Evolutionary conservation across 1,140 invertebrate species (phyloP), one percentile per base, ranked within the genome.

Genomic region (Drosophila tsacasi): DNA sequence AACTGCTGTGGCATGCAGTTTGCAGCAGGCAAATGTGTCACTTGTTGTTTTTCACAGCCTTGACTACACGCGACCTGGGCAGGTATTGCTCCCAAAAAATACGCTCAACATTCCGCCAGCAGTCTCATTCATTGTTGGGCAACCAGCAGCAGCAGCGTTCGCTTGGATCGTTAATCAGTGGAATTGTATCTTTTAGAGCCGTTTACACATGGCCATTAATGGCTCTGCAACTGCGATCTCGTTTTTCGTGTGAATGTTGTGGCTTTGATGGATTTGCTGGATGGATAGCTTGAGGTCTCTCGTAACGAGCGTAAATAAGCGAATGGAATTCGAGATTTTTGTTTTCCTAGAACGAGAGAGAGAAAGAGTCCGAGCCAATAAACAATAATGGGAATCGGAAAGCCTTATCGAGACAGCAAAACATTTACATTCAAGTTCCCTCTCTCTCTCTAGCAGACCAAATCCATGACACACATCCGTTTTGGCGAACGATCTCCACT

Each of bases 381-480:
- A 72, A 61, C 55, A 75, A 75, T 27, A 75, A 75, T 64, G 50
- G 25, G 49, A 75, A 63, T 75, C 42, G 59, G 60, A 64, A 75
- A 75, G 39, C 59, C 37, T 37, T 30, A 39, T 13, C 39, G 15
- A 62, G 25, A 52, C 60, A 58, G 60, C 30, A 44, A 65, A 40
- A 49, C 30, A 52, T 19, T 10, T 52, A 52, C 27, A 52, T n/a
- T 6, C 13, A 52, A 32, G 57, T 64, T 37, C 40, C 32, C 50
- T 49, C 49, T 47, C 61, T 37, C 42, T 35, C 44, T 57, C 49
- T 42, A 44, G 35, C 52, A 5, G 9, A 27, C 19, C 63, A 49
- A 15, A 71, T 44, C 49, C 66, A 67, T 76, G 79, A 82, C 79
- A 82, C 67, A 82, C 75, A 68, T 79, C 72, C 77, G 79, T 50